These are phyloP conservation scores for Gymnarchus niloticus DNA, from an alignment of 2,113 vertebrate genomes.

Conservation along the genomic window DNA sequence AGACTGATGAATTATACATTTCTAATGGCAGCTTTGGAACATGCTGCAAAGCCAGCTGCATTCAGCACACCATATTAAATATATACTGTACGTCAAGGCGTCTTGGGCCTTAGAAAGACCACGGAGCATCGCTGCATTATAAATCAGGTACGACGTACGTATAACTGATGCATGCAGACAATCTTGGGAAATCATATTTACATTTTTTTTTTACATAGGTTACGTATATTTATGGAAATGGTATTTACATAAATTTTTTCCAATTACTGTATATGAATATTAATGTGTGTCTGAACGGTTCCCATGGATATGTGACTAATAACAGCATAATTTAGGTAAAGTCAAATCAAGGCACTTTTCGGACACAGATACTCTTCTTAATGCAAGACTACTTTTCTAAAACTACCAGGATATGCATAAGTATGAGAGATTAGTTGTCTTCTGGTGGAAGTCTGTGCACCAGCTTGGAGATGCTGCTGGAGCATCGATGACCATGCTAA, in stretches of 20 bases:
- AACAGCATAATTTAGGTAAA: no score
- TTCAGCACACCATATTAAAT: background rate
- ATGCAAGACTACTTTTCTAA: no score
- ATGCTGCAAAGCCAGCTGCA: conserved; percentile 1
- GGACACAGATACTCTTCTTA: background rate
- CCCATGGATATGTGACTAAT: no score
- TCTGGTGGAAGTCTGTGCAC: background rate
- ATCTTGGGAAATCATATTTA: no score
- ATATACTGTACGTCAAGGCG: background rate
- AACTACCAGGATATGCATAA: background rate
- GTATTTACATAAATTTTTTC: no score
- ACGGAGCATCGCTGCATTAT: background rate
- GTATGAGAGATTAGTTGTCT: background rate
- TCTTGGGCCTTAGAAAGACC: conserved; percentile 3
- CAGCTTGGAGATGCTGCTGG: background rate
- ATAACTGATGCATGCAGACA: background rate
- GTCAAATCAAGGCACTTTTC: background rate
- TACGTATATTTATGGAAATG: no score
- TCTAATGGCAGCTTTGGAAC: conserved; percentile 7
- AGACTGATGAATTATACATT: conserved; percentile 37
- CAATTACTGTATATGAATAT: no score
- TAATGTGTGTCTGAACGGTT: no score
- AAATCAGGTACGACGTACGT: background rate
- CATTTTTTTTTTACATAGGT: no score
- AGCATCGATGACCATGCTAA: background rate